Evolutionary conservation across 2,797 vertebrate genomes (phyloP), one percentile per base, ranked within the genome.

Genomic region (Steatocranus sp.): DNA sequence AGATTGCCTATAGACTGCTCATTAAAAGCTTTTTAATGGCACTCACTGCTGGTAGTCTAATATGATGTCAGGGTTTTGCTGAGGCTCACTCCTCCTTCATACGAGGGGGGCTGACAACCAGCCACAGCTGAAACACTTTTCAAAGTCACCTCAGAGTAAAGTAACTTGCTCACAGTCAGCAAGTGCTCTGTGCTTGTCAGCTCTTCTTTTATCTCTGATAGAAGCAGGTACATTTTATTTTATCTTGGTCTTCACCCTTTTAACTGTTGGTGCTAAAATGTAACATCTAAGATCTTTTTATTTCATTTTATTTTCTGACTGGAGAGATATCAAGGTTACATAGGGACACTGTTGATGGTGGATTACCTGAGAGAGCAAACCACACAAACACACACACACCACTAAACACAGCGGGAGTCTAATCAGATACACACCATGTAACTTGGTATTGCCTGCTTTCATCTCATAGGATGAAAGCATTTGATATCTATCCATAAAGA

Each of bases 391-490:
- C 25, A 11, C n/a, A 53, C 30, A 20, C 83, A 74, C 80, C 30
- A 30, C 9, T 58, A 54, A 48, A 34, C 78, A 68, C 73, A 41
- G 83, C 51, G n/a, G 74, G 79, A 61, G 68, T 58, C 51, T 73
- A 63, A 86, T 87, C 87, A 79, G 77, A 89, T 20, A 41, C 74
- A 75, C 84, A 38, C 56, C 76, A 34, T 6, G 84, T 34, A 20
- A 18, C 78, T 74, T 51, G 3, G 80, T 20, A 54, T 79, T 12
- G 6, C 46, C 66, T 50, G 9, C 82, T 87, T 86, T 88, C 70
- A 83, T 81, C 81, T 85, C 17, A 23, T 15, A 79, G 18, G 56
- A 80, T 58, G 63, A 86, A 80, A 79, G 23, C 61, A 83, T 17
- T 66, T 41, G 23, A 66, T 78, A 83, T 81, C 49, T 61, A 27